Evolutionary conservation across 2,797 vertebrate genomes (phyloP), one percentile per base, ranked within the genome.

Genomic region (Lemur catta): DNA sequence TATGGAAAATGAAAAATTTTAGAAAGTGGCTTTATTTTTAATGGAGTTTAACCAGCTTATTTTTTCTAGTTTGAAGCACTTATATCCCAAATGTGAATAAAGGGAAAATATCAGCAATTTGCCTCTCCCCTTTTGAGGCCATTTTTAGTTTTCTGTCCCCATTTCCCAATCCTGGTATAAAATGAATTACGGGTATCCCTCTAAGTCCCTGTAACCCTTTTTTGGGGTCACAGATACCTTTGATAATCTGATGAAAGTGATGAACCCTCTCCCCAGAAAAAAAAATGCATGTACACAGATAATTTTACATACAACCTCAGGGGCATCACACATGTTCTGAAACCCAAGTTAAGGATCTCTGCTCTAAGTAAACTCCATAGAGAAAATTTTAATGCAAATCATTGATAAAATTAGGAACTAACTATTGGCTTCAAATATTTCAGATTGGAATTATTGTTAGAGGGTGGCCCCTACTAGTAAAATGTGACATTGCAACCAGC

Each of bases 161-260:
- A 81, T 85, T 95, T 97, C 93, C 91, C 82, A 94, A 63, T 94
- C 96, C 81, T 95, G 43, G 17, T 94, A 87, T 95, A 90, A 95
- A 96, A 75, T 93, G 59, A 96, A 94, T 97, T 97, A 98, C 97
- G 97, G 97, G 97, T 98, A 97, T 96, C 91, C 76, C 91, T 97
- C 74, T 95, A 95, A 96, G 52, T 96, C 89, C 93, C 89, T 97
- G 28, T 96, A 96, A 84, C 43, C 72, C 89, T 82, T 96, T 93
- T 93, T 55, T 28, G 71, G 67, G 59, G 80, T 97, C 84, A 95
- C 71, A 96, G 80, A 95, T 95, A 95, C 10, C 76, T 97, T 96
- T 96, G 86, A 96, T 97, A 96, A 98, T 96, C 89, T 96, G 55
- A 95, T 93, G 50, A 95, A 96, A 96, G 80, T 97, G 91, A 94